These are phyloP conservation scores for Synergus gifuensis DNA, from an alignment of 2,888 invertebrate species.

Conservation along the genomic window DNA sequence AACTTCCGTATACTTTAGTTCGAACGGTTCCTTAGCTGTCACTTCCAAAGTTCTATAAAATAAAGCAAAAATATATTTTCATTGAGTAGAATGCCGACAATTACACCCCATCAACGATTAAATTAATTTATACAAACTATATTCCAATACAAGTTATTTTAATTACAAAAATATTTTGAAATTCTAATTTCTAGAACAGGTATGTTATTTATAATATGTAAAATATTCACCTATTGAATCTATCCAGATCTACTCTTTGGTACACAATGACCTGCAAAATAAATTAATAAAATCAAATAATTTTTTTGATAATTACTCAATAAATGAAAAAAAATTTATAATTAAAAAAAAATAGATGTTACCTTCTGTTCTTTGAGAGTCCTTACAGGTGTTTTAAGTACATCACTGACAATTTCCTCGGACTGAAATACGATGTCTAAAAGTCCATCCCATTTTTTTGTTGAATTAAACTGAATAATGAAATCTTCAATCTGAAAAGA, in stretches of 20 bases:
- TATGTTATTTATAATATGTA: too few relatives aligned
- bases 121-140: neutral
- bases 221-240: too few relatives aligned
- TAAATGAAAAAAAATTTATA: neutral
- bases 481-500: neutral
- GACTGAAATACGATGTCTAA: neutral
- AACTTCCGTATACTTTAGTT: neutral
- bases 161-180: neutral
- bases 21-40: neutral
- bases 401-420: neutral
- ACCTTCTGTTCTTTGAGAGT: neutral
- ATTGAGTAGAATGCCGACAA: neutral
- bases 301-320: neutral
- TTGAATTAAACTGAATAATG: neutral
- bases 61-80: neutral
- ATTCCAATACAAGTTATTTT: neutral
- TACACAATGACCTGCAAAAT: neutral
- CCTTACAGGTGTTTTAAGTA: neutral
- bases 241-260: too few relatives aligned
- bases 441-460: neutral
- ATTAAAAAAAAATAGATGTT: conserved; percentile 64
- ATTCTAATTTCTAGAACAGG: too few relatives aligned
- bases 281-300: neutral
- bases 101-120: neutral
- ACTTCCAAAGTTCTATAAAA: neutral